A percentile compares a stretch with the other conserved stretches of the same genome.
Evolutionary conservation across 1,140 invertebrate genomes (phyloP).

Genomic region (Condylostylus longicornis): DNA sequence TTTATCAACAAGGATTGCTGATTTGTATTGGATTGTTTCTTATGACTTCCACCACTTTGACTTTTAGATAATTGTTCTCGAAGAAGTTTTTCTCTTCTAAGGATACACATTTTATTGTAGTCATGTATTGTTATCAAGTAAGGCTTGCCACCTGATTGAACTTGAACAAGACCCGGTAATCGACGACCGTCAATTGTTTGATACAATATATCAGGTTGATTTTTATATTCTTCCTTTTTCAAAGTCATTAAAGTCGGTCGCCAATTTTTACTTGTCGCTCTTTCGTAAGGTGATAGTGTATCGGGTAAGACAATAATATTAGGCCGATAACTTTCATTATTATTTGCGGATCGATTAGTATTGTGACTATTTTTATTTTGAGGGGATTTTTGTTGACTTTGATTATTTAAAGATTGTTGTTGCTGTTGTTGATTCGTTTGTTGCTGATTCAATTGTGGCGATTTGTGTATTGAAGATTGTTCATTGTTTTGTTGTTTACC

Average conservation of each 20-base stretch:
- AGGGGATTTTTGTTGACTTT: too few species aligned
- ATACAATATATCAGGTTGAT: slow-evolving; percentile 35
- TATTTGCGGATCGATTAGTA: too few species aligned
- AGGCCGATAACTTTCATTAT: too few species aligned
- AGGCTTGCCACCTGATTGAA: slow-evolving; percentile 46
- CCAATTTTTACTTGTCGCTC: slow-evolving; percentile 41
- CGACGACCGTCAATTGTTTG: slow-evolving; percentile 39
- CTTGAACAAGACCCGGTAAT: slow-evolving; percentile 40
- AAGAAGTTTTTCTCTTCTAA: slow-evolving; percentile 44
- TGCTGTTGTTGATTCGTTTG: too few species aligned
- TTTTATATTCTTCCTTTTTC: slow-evolving; percentile 33
- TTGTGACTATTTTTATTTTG: too few species aligned
- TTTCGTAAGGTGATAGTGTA: slow-evolving; percentile 21
- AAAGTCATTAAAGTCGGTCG: slow-evolving; percentile 51
- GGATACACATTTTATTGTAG: slow-evolving; percentile 52
- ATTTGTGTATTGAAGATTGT: too few species aligned
- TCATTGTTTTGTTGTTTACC: too few species aligned
- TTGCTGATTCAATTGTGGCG: too few species aligned
- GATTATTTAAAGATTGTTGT: too few species aligned
- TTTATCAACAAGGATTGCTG: slow-evolving; percentile 1
- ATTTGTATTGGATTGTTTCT: background rate
- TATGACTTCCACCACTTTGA: slow-evolving; percentile 8
- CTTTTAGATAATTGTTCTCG: slow-evolving; percentile 37
- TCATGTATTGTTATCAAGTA: slow-evolving; percentile 52
- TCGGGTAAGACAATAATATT: slow-evolving; percentile 28